Percentiles rank a stretch among this genome's conserved stretches.
phyloP scores from a whole-genome alignment of 2,888 invertebrate species.

The Fabriciana adippe region DNA sequence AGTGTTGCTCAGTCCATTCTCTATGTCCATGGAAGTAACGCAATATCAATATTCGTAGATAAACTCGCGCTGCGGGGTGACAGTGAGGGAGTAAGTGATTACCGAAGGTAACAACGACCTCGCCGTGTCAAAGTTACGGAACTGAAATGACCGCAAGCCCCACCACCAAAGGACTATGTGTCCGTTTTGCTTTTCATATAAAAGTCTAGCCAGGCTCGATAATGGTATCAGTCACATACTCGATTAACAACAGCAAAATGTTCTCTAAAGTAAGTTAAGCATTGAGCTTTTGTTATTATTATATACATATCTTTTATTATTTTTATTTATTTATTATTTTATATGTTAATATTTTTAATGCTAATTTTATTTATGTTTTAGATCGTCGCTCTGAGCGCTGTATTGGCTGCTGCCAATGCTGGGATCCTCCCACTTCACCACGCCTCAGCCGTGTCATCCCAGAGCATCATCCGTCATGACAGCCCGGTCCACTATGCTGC shows the following conservation, averaged over 20 bases:
- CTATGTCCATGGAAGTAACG: constrained; percentile 29
- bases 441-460: constrained; percentile 72
- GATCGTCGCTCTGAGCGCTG: constrained; percentile 74
- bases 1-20: no score
- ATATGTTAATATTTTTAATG: constrained; percentile 1
- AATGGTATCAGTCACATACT: constrained; percentile 80
- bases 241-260: constrained; percentile 79
- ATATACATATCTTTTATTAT: not conserved
- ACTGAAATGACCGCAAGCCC: constrained; percentile 76
- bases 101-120: constrained; percentile 67
- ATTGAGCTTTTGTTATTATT: constrained; percentile 15
- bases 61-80: constrained; percentile 45
- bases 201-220: constrained; percentile 73
- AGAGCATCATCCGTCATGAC: constrained; percentile 76
- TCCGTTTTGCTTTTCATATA: constrained; percentile 81
- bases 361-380: constrained; percentile 43
- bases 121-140: constrained; percentile 82
- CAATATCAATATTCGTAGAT: constrained; percentile 44
- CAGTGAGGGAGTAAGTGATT: constrained; percentile 54
- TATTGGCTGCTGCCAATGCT: constrained; percentile 79
- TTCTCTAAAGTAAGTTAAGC: constrained; percentile 76
- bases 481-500: constrained; percentile 67
- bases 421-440: constrained; percentile 78
- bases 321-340: constrained; percentile 1
- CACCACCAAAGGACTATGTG: constrained; percentile 68